These are phyloP conservation scores for Zaprionus bogoriensis DNA, from an alignment of 2,888 invertebrate species.

Conservation along the genomic window DNA sequence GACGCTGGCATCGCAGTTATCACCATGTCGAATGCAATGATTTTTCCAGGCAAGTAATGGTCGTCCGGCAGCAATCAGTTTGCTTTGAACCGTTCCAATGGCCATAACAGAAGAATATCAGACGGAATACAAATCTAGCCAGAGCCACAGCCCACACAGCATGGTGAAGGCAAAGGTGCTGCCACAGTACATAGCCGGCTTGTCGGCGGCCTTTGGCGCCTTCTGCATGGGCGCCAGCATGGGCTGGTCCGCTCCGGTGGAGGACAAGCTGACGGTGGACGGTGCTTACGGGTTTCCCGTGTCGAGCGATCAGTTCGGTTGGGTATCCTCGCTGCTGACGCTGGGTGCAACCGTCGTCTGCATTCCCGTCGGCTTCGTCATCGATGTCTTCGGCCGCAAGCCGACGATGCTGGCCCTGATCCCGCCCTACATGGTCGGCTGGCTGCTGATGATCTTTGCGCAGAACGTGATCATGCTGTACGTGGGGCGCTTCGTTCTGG, in stretches of 20 bases:
- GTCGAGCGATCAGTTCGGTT: slow-evolving; percentile 84
- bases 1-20: slow-evolving; percentile 29
- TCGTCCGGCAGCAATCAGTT: slow-evolving; percentile 42
- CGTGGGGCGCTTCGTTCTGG: slow-evolving; percentile 71
- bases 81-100: slow-evolving; percentile 22
- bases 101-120: slow-evolving; percentile 17
- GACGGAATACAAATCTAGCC: not conserved
- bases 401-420: slow-evolving; percentile 83
- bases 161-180: slow-evolving; percentile 57
- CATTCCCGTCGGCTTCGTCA: slow-evolving; percentile 87
- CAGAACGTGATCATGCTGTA: slow-evolving; percentile 84
- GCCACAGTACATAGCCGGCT: slow-evolving; percentile 64
- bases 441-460: slow-evolving; percentile 88
- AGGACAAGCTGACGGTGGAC: slow-evolving; percentile 35
- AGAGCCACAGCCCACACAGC: not conserved
- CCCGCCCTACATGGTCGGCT: slow-evolving; percentile 89
- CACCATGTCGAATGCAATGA: slow-evolving; percentile 23
- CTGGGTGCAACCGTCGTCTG: slow-evolving; percentile 88
- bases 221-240: slow-evolving; percentile 67
- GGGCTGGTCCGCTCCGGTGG: slow-evolving; percentile 67
- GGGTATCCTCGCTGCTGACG: slow-evolving; percentile 88
- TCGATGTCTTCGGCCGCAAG: slow-evolving; percentile 88
- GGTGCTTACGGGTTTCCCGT: slow-evolving; percentile 83
- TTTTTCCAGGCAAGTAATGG: slow-evolving; percentile 42
- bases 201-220: slow-evolving; percentile 70